Percentiles rank a stretch among this genome's conserved stretches.
Evolutionary conservation across 2,113 vertebrate species (phyloP).

Genomic region (Rutilus rutilus): DNA sequence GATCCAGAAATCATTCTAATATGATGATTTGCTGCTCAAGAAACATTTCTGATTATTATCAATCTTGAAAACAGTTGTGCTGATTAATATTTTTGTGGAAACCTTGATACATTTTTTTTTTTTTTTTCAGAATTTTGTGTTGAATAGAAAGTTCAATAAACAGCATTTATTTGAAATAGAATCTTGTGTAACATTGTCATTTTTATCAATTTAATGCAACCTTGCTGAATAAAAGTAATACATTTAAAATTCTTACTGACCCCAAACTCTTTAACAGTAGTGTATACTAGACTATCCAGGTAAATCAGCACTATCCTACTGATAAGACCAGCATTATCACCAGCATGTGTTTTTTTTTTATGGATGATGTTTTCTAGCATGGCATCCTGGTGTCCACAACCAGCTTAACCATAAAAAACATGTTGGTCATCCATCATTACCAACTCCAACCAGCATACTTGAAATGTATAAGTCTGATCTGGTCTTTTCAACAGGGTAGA

Average conservation of each 20-base stretch:
- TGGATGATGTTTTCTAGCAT: background rate
- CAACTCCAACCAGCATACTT: background rate
- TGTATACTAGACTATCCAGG: no score
- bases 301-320: constrained; percentile 13
- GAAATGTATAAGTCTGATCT: background rate
- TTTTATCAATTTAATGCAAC: background rate
- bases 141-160: no score
- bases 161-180: no score
- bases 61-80: background rate
- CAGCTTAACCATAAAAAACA: background rate
- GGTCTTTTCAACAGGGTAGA: constrained; percentile 26
- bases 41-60: background rate
- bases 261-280: background rate
- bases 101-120: no score
- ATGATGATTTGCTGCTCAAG: background rate
- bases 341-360: background rate
- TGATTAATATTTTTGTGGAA: background rate
- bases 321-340: constrained; percentile 19
- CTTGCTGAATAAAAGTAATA: background rate
- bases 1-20: background rate
- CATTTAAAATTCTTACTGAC: background rate
- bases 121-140: no score
- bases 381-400: background rate
- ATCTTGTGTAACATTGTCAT: background rate
- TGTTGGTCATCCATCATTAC: background rate